Evolutionary conservation across 2,797 vertebrate species (phyloP).

Genomic region (Hylomyscus alleni): DNA sequence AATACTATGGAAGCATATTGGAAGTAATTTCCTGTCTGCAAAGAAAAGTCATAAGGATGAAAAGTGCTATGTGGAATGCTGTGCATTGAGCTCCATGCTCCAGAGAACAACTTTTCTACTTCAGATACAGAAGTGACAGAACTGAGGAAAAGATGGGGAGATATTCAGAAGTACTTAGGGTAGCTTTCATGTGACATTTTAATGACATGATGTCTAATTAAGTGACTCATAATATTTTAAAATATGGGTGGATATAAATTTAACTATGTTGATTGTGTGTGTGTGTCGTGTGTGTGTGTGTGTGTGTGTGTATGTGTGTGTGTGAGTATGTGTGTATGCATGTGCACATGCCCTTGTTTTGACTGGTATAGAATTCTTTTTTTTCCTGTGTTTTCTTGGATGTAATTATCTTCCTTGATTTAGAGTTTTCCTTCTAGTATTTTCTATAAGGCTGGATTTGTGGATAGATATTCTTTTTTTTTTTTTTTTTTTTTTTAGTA

Average conservation of each 20-base stretch:
- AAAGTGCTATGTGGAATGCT: background rate
- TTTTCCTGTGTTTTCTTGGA: background rate
- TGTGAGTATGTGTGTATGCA: no score
- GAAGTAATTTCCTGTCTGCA: background rate
- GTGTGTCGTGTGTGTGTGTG: background rate
- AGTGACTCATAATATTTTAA: background rate
- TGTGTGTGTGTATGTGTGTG: no score
- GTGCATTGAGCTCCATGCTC: background rate
- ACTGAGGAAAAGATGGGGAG: background rate
- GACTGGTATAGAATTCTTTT: background rate
- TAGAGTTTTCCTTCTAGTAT: background rate
- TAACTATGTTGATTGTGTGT: background rate
- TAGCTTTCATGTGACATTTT: background rate
- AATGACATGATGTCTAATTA: background rate
- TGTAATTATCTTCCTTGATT: background rate
- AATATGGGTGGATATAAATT: constrained; percentile 1
- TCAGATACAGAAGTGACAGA: background rate
- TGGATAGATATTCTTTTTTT: no score
- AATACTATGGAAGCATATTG: background rate
- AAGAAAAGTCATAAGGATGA: constrained; percentile 19
- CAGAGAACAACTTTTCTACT: background rate
- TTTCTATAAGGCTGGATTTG: background rate
- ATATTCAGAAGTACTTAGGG: background rate
- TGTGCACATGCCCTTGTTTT: background rate
- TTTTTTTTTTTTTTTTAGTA: no score